A percentile compares a stretch with the other conserved stretches of the same genome.
Conservation (phyloP, 2,888 invertebrate species). For the Aporophyla nigra region DNA sequence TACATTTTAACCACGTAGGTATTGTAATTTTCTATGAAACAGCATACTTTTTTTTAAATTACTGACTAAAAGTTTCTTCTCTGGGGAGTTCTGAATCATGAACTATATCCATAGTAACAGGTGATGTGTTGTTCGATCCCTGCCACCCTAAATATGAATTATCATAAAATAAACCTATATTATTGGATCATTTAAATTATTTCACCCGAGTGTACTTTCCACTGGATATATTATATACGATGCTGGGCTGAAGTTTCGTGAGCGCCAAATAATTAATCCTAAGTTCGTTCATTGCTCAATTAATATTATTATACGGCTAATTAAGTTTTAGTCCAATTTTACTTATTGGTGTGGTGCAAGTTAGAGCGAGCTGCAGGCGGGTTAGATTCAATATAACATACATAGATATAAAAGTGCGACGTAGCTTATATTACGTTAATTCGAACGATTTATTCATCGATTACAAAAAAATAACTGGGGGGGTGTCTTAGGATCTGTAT, state of each 20-base stretch:
- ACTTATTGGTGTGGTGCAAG: slow-evolving; percentile 24
- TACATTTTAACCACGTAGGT: no score
- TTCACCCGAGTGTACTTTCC: neutral
- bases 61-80: no score
- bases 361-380: slow-evolving; percentile 23
- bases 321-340: slow-evolving; percentile 53
- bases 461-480: no score
- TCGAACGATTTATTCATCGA: neutral
- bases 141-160: no score
- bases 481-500: no score
- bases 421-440: neutral
- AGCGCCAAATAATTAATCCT: neutral
- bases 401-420: neutral
- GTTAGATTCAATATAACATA: neutral
- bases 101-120: no score
- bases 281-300: slow-evolving; percentile 61
- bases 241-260: neutral
- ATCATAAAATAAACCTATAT: neutral
- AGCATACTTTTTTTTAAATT: no score
- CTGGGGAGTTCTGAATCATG: no score
- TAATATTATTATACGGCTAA: slow-evolving; percentile 36
- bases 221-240: no score
- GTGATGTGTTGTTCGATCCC: no score
- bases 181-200: neutral
- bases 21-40: no score